Conservation (phyloP, 2,888 invertebrate species). For the Torymus auratus region DNA sequence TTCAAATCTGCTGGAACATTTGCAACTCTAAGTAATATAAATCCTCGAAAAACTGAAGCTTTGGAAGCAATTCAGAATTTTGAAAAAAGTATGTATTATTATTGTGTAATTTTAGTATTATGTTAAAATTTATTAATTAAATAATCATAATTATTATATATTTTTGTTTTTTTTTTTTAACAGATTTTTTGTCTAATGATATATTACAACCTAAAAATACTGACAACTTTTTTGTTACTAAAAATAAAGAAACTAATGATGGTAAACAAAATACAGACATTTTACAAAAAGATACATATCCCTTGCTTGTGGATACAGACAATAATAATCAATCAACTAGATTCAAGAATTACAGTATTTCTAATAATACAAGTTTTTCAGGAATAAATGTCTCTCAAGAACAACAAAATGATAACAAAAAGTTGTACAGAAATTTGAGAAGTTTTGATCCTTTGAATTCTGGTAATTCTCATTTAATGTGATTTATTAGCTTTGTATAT, state of each 20-base stretch:
- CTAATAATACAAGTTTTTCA: constrained; percentile 1
- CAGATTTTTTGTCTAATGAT: constrained; percentile 59
- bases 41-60: constrained; percentile 60
- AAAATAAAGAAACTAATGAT: constrained; percentile 54
- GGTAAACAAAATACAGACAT: constrained; percentile 57
- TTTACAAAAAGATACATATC: constrained; percentile 38
- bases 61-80: constrained; percentile 47
- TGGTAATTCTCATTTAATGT: constrained; percentile 43
- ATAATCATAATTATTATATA: too few relatives aligned
- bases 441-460: constrained; percentile 57
- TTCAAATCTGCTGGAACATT: constrained; percentile 63
- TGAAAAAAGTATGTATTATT: constrained; percentile 60
- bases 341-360: not conserved
- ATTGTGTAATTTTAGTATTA: constrained; percentile 12
- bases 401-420: constrained; percentile 46
- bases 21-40: constrained; percentile 66
- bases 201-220: constrained; percentile 47
- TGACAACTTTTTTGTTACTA: constrained; percentile 53
- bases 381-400: not conserved
- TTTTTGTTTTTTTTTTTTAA: constrained; percentile 40
- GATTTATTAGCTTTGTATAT: constrained; percentile 3
- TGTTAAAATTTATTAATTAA: constrained; percentile 16
- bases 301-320: constrained; percentile 43
- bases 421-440: constrained; percentile 45
- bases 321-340: constrained; percentile 52